Evolutionary conservation across 1,140 invertebrate species (phyloP).

Genomic region (Drosophila littoralis): DNA sequence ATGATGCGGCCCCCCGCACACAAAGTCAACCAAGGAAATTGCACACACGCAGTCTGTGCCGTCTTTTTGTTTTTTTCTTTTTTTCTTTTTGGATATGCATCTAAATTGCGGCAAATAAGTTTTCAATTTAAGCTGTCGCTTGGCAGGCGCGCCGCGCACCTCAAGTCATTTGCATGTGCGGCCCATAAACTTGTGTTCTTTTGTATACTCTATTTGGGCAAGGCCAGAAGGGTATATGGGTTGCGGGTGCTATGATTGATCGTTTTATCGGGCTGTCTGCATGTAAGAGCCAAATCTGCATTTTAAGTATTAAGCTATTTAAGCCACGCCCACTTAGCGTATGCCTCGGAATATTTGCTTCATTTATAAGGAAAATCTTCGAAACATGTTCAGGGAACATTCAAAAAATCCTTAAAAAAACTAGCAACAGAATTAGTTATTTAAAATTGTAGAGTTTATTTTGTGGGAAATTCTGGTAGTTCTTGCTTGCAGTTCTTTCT

Average conservation of each 20-base stretch:
- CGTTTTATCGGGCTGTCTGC: no score
- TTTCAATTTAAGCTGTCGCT: slow-evolving; percentile 21
- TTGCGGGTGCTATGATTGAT: no score
- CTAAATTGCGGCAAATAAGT: slow-evolving; percentile 26
- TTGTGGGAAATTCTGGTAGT: no score
- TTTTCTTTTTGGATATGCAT: slow-evolving; percentile 8
- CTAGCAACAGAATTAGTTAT: no score
- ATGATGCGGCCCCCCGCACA: slow-evolving; percentile 35
- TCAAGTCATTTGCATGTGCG: slow-evolving; percentile 37
- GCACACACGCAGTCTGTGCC: slow-evolving; percentile 50
- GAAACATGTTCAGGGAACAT: no score
- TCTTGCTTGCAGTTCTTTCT: no score
- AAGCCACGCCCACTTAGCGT: not conserved
- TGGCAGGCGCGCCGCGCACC: not conserved
- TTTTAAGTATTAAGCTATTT: not conserved
- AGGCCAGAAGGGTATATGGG: no score
- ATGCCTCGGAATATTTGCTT: no score
- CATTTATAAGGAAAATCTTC: no score
- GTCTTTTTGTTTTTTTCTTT: not conserved
- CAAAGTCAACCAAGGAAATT: slow-evolving; percentile 38
- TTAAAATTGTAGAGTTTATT: no score
- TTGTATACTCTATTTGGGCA: not conserved
- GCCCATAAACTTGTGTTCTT: slow-evolving; percentile 27
- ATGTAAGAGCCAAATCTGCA: no score
- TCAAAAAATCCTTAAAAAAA: no score